Evolutionary conservation across 2,888 invertebrate species (phyloP).

Genomic region (Perizoma flavofasciatum): DNA sequence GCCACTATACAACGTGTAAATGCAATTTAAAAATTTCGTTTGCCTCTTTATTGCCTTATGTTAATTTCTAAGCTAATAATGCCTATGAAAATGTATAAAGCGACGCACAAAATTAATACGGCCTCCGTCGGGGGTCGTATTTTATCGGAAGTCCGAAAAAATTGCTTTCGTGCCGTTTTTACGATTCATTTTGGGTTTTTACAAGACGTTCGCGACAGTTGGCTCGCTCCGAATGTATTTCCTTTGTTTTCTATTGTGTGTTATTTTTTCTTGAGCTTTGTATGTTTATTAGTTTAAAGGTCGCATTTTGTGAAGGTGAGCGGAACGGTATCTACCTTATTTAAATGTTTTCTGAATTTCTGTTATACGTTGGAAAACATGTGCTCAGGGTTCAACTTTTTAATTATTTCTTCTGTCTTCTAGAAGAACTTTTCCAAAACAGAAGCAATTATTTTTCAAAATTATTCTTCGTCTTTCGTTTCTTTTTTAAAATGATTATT

Average conservation of each 20-base stretch:
- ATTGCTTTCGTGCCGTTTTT: constrained; percentile 67
- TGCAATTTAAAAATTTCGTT: constrained; percentile 80
- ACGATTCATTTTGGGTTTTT: constrained; percentile 69
- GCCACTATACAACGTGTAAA: constrained; percentile 72
- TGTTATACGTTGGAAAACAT: constrained; percentile 11
- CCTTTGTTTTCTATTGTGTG: constrained; percentile 68
- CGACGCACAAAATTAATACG: constrained; percentile 74
- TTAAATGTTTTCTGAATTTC: constrained; percentile 29
- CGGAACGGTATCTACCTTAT: constrained; percentile 41
- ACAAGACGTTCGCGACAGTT: constrained; percentile 72
- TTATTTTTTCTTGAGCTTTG: constrained; percentile 59
- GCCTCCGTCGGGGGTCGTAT: constrained; percentile 65
- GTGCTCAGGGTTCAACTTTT: constrained; percentile 4
- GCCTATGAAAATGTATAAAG: constrained; percentile 81
- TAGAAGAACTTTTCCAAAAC: too few species aligned
- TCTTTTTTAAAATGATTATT: too few species aligned
- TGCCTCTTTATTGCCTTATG: constrained; percentile 79
- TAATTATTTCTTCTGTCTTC: too few species aligned
- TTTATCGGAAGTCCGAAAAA: constrained; percentile 66
- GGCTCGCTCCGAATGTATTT: constrained; percentile 74
- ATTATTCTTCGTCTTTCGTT: too few species aligned
- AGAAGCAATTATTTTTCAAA: too few species aligned
- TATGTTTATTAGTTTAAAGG: constrained; percentile 69
- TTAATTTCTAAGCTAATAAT: constrained; percentile 83
- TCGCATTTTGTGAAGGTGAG: constrained; percentile 52